Conservation (phyloP, 1,140 invertebrate genomes). For the Ostrea edulis region DNA sequence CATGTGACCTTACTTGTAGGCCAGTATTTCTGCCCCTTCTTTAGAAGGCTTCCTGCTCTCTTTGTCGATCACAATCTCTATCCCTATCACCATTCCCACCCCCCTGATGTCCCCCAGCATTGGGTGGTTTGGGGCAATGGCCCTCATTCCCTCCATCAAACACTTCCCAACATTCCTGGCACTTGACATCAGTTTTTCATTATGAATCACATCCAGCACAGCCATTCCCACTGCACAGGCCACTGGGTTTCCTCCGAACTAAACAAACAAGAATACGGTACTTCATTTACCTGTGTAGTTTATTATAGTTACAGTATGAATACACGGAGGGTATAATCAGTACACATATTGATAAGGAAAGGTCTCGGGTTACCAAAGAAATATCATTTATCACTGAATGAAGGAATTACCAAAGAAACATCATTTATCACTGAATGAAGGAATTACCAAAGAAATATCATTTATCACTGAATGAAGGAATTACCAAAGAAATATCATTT, state of each 20-base stretch:
- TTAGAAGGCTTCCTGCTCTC: slow-evolving; percentile 89
- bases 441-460: no score
- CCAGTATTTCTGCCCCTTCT: slow-evolving; percentile 89
- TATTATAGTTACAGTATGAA: no score
- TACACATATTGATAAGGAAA: no score
- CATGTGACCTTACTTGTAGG: slow-evolving; percentile 83
- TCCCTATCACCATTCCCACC: slow-evolving; percentile 93
- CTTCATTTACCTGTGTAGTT: no score
- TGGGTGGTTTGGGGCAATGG: slow-evolving; percentile 86
- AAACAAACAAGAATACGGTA: slow-evolving; percentile 68
- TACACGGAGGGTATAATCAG: no score
- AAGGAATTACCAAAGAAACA: no score
- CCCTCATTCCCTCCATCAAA: slow-evolving; percentile 85
- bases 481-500: no score
- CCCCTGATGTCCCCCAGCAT: slow-evolving; percentile 90
- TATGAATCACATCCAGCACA: slow-evolving; percentile 95
- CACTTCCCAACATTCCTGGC: slow-evolving; percentile 90
- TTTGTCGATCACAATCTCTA: slow-evolving; percentile 93
- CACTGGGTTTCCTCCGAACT: slow-evolving; percentile 99
- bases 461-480: no score
- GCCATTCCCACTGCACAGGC: slow-evolving; percentile 97
- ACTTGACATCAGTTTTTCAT: slow-evolving; percentile 90
- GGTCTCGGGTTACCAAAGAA: no score
- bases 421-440: no score
- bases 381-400: no score